Percentiles rank a stretch among this genome's conserved stretches.
Conservation (phyloP, 2,797 vertebrate species). For the Bradypodion ventrale region DNA sequence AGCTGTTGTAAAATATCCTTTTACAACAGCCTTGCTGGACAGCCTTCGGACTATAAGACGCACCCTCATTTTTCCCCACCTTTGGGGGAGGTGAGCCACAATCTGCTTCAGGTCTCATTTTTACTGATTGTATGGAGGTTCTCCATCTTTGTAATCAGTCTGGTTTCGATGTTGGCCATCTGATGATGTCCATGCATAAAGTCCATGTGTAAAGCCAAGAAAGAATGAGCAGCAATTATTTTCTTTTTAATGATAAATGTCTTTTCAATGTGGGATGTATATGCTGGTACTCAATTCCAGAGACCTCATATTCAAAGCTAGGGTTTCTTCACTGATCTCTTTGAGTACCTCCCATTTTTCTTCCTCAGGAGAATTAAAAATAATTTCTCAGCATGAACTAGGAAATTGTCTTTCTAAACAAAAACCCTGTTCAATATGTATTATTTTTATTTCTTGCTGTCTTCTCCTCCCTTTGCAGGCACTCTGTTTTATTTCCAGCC, state of each 20-base stretch:
- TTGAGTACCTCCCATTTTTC: background rate
- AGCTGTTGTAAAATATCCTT: too few species aligned
- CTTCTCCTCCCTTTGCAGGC: background rate
- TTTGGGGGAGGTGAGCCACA: too few species aligned
- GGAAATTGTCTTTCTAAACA: background rate
- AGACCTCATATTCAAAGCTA: background rate
- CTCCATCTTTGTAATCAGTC: too few species aligned
- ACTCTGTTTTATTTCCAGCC: background rate
- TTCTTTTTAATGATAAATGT: background rate
- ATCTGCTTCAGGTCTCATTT: too few species aligned
- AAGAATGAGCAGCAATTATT: too few species aligned
- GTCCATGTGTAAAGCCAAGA: too few species aligned
- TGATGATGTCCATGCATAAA: too few species aligned
- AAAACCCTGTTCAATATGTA: background rate
- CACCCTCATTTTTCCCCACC: too few species aligned
- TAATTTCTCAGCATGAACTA: background rate
- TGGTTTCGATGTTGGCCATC: too few species aligned
- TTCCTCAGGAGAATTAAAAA: background rate
- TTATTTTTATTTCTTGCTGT: background rate
- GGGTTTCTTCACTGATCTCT: background rate
- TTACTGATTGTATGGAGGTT: too few species aligned
- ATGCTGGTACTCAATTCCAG: background rate
- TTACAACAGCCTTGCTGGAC: too few species aligned
- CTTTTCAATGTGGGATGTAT: background rate
- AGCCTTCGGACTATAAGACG: too few species aligned